Conservation (phyloP, 2,797 vertebrate species). For the Labroides dimidiatus region DNA sequence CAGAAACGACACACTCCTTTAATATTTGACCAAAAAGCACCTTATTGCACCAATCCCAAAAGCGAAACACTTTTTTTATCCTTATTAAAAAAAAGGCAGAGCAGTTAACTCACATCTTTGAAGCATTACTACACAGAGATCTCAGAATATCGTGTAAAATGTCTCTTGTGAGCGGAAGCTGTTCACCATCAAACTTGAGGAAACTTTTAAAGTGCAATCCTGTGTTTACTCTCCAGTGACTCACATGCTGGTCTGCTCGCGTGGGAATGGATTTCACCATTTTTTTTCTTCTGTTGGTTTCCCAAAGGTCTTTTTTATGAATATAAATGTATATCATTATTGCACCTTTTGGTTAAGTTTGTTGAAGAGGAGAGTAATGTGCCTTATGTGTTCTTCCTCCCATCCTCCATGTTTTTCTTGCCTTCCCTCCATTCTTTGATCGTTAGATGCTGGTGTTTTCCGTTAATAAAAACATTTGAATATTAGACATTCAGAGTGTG, state of each 20-base stretch:
- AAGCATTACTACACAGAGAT: background rate
- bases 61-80: background rate
- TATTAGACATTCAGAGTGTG: conserved; percentile 11
- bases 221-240: conserved; percentile 31
- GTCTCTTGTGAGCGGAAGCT: background rate
- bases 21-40: conserved; percentile 34
- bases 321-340: background rate
- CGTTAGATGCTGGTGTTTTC: conserved; percentile 68
- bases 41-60: conserved; percentile 17
- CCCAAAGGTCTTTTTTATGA: background rate
- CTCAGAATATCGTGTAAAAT: background rate
- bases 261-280: conserved; percentile 15
- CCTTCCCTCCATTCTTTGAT: conserved; percentile 63
- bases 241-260: background rate
- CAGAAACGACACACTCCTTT: conserved; percentile 16
- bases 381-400: conserved; percentile 64
- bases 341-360: conserved; percentile 25
- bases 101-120: background rate
- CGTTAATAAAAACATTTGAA: conserved; percentile 64
- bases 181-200: conserved; percentile 36
- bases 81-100: background rate
- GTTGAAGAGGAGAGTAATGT: conserved; percentile 36
- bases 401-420: conserved; percentile 34
- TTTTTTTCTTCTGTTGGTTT: conserved; percentile 10
- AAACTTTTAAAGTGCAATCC: conserved; percentile 49